A percentile compares a stretch with the other conserved stretches of the same genome.
phyloP scores from a whole-genome alignment of 2,888 invertebrate species.

The Drosophila suboccidentalis region DNA sequence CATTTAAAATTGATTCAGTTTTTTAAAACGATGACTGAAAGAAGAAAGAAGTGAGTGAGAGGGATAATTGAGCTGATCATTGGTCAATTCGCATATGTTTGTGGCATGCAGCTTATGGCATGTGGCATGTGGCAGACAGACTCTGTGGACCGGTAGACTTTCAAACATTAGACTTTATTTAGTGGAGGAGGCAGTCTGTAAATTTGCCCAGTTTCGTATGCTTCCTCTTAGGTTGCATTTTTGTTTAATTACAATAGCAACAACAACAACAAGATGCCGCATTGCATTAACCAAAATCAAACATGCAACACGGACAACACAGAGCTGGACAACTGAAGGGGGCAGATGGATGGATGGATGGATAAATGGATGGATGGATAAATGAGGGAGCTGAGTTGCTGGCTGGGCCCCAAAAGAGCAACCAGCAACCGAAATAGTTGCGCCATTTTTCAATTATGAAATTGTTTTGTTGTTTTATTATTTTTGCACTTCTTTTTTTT shows the following conservation, averaged over 20 bases:
- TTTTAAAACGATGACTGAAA: not conserved
- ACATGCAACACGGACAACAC: conserved; percentile 48
- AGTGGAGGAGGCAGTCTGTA: not conserved
- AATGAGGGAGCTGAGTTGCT: conserved; percentile 38
- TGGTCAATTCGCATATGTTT: conserved; percentile 3
- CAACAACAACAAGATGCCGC: conserved; percentile 60
- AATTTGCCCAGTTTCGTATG: conserved; percentile 36
- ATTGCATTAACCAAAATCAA: conserved; percentile 35
- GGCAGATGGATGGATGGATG: conserved; percentile 18
- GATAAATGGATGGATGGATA: conserved; percentile 24
- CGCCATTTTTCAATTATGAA: conserved; percentile 27
- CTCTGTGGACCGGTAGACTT: conserved; percentile 28
- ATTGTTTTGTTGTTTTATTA: conserved; percentile 66
- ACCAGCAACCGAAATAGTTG: conserved; percentile 43
- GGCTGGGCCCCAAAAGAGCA: conserved; percentile 52
- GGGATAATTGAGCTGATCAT: conserved; percentile 7
- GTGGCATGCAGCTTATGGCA: conserved; percentile 11
- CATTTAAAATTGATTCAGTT: not conserved
- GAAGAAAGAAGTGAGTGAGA: not conserved
- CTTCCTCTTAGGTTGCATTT: conserved; percentile 60
- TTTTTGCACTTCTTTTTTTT: conserved; percentile 57
- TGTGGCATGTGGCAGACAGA: conserved; percentile 6
- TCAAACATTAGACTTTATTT: not conserved
- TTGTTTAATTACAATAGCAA: conserved; percentile 42
- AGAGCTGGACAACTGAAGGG: conserved; percentile 11